Evolutionary conservation across 2,888 invertebrate genomes (phyloP).

Genomic region (Pristionchus maxplancki): DNA sequence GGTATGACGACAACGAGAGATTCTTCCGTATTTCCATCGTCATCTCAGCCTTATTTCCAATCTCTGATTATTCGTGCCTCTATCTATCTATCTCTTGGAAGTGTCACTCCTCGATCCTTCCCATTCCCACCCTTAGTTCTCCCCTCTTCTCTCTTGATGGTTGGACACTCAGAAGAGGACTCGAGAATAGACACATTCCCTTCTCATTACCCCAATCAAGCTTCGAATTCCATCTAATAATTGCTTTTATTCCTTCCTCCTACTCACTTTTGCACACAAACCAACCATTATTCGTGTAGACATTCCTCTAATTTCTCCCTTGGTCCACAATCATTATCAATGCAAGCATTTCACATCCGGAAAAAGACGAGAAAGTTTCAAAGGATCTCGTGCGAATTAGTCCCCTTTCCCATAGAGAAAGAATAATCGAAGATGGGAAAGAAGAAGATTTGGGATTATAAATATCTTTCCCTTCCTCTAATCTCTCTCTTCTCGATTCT

Average conservation of each 20-base stretch:
- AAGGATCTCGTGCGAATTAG: background rate
- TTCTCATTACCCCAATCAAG: constrained; percentile 18
- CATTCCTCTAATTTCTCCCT: background rate
- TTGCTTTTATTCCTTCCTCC: background rate
- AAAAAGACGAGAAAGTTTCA: background rate
- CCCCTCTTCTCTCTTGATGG: background rate
- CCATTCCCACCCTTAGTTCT: background rate
- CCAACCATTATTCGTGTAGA: background rate
- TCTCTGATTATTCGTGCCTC: background rate
- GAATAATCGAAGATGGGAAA: constrained; percentile 1
- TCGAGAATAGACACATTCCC: constrained; percentile 2
- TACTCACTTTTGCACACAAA: background rate
- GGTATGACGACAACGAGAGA: background rate
- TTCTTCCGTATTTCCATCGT: background rate
- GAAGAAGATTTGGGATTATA: constrained; percentile 11
- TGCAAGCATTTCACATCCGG: background rate
- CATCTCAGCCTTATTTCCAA: background rate
- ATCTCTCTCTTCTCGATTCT: background rate
- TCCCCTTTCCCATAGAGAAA: constrained; percentile 9
- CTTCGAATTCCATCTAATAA: background rate
- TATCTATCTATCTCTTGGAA: background rate
- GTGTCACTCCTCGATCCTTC: background rate
- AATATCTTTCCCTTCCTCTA: constrained; percentile 17
- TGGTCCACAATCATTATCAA: background rate
- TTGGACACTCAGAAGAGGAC: constrained; percentile 3